A percentile compares a stretch with the other conserved stretches of the same genome.
Evolutionary conservation across 2,113 vertebrate species (phyloP).

Genomic region (Mustela nigripes): DNA sequence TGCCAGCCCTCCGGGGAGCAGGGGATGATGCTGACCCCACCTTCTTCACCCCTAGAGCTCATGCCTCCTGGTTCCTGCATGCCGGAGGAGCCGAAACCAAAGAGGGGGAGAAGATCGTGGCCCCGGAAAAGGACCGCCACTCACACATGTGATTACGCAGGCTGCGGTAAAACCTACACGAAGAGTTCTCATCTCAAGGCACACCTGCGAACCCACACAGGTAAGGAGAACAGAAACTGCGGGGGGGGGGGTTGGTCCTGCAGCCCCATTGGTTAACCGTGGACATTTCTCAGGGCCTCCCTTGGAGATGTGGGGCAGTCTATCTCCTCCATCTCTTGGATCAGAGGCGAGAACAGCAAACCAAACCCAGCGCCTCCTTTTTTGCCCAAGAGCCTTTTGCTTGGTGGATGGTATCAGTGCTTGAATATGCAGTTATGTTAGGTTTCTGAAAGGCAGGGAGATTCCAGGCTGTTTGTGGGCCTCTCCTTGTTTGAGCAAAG

Average conservation of each 20-base stretch:
- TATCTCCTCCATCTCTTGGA: slow-evolving; percentile 71
- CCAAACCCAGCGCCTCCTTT: slow-evolving; percentile 22
- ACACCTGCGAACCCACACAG: slow-evolving; percentile 98
- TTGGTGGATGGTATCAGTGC: slow-evolving; percentile 74
- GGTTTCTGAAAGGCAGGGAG: slow-evolving; percentile 66
- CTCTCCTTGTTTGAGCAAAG: background rate
- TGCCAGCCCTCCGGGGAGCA: background rate
- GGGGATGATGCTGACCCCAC: slow-evolving; percentile 78
- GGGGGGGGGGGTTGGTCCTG: background rate
- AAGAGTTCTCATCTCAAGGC: slow-evolving; percentile 99
- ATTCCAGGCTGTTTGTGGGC: slow-evolving; percentile 16
- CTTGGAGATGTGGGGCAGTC: slow-evolving; percentile 7
- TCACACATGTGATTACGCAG: slow-evolving; percentile 97
- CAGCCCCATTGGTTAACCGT: background rate
- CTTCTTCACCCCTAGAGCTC: slow-evolving; percentile 91
- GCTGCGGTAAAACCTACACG: slow-evolving; percentile 99
- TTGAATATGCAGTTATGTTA: slow-evolving; percentile 73
- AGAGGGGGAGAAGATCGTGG: slow-evolving; percentile 97
- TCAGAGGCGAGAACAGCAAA: slow-evolving; percentile 53
- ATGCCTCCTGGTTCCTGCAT: slow-evolving; percentile 92
- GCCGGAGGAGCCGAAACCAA: slow-evolving; percentile 96
- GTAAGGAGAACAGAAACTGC: slow-evolving; percentile 83
- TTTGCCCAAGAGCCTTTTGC: slow-evolving; percentile 77
- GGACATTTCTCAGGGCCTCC: background rate
- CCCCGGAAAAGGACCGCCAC: slow-evolving; percentile 97